Percentiles rank a stretch among this genome's conserved stretches.
Conservation (phyloP, 2,113 vertebrate species). For the Acrocephalus kingi region DNA sequence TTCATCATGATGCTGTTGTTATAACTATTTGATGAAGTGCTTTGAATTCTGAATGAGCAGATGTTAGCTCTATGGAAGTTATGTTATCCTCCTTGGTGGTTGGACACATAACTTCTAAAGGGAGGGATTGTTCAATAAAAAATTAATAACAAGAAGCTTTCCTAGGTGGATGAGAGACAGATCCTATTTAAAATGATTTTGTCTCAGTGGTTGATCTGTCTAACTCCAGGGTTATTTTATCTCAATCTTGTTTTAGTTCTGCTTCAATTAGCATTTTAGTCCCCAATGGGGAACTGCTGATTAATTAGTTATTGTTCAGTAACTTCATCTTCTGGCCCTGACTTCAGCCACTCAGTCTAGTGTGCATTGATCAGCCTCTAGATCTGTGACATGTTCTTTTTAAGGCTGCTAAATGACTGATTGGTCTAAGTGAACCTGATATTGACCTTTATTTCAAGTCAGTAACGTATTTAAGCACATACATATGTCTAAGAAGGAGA, state of each 20-base stretch:
- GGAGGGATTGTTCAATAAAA: constrained; percentile 54
- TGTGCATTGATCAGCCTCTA: constrained; percentile 22
- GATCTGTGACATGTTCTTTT: background rate
- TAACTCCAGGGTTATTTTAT: constrained; percentile 52
- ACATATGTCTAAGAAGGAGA: background rate
- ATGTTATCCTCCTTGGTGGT: constrained; percentile 30
- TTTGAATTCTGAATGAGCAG: constrained; percentile 65
- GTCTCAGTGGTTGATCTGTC: constrained; percentile 56
- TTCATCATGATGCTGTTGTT: constrained; percentile 35
- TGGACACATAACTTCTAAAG: constrained; percentile 47
- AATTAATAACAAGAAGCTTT: constrained; percentile 59
- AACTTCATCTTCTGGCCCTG: constrained; percentile 36
- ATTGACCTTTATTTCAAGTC: background rate
- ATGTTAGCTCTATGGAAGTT: constrained; percentile 51
- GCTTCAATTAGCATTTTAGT: constrained; percentile 57
- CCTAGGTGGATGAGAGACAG: constrained; percentile 56
- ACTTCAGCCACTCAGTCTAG: constrained; percentile 30
- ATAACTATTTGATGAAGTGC: constrained; percentile 57
- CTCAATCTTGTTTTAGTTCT: constrained; percentile 43
- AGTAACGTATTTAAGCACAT: background rate
- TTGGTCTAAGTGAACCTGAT: background rate
- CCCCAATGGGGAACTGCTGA: background rate
- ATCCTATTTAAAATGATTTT: constrained; percentile 59
- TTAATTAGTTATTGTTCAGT: constrained; percentile 58
- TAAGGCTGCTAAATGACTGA: background rate